Evolutionary conservation across 1,140 invertebrate genomes (phyloP).

Genomic region (Aethina tumida): DNA sequence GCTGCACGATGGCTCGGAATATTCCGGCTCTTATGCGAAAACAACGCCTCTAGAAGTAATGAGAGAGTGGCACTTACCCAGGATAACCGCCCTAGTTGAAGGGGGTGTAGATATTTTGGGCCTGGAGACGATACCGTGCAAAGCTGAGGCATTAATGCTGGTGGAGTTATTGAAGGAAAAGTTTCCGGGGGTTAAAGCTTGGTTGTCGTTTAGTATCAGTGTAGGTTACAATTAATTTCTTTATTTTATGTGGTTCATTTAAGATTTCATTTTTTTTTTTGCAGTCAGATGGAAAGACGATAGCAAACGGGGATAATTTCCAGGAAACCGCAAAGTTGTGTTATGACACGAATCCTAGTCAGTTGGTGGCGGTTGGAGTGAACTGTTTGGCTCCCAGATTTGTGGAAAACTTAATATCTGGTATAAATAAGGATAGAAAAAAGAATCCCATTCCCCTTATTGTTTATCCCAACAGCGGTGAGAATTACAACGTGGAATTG

Average conservation of each 20-base stretch:
- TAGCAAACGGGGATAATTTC: constrained; percentile 69
- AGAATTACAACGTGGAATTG: constrained; percentile 52
- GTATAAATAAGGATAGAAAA: constrained; percentile 43
- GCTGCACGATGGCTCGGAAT: constrained; percentile 82
- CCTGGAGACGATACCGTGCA: constrained; percentile 82
- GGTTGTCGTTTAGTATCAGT: constrained; percentile 77
- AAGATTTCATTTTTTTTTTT: constrained; percentile 5
- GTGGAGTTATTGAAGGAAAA: constrained; percentile 61
- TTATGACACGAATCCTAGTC: constrained; percentile 51
- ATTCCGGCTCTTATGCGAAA: constrained; percentile 72
- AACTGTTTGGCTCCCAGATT: constrained; percentile 69
- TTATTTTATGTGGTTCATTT: background rate
- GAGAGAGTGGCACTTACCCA: constrained; percentile 68
- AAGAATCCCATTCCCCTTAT: constrained; percentile 49
- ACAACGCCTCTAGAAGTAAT: constrained; percentile 54
- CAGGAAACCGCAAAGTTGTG: constrained; percentile 43
- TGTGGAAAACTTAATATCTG: constrained; percentile 46
- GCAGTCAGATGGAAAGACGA: constrained; percentile 48
- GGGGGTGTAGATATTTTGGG: constrained; percentile 73
- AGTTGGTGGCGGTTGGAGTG: constrained; percentile 70
- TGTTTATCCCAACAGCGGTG: constrained; percentile 71
- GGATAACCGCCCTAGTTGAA: constrained; percentile 64
- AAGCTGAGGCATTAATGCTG: constrained; percentile 69
- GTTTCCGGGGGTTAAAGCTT: constrained; percentile 62
- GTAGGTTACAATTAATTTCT: too few relatives aligned